phyloP scores from a whole-genome alignment of 2,888 invertebrate genomes.

The Eudasyphora cyanicolor region DNA sequence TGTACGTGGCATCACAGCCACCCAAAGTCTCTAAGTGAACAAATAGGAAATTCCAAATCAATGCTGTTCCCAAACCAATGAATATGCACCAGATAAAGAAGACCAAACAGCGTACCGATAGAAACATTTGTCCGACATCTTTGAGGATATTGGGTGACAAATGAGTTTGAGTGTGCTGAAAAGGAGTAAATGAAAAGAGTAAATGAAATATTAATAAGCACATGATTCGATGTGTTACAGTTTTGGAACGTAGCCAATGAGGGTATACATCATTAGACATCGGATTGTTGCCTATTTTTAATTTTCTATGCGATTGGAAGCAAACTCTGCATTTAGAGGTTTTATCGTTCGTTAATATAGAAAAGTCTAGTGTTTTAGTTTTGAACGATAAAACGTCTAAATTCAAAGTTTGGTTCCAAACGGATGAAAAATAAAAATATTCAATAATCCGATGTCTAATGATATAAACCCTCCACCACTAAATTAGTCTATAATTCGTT shows the following conservation, averaged over 20 bases:
- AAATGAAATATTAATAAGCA: neutral
- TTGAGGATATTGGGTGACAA: slow-evolving; percentile 85
- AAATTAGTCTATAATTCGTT: too few relatives aligned
- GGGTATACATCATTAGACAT: too few relatives aligned
- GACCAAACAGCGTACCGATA: slow-evolving; percentile 85
- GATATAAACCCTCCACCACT: too few relatives aligned
- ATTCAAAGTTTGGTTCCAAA: too few relatives aligned
- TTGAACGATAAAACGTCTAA: too few relatives aligned
- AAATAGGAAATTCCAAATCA: slow-evolving; percentile 93
- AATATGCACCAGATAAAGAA: slow-evolving; percentile 90
- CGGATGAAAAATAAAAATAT: too few relatives aligned
- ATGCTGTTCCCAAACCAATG: slow-evolving; percentile 91
- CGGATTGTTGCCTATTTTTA: too few relatives aligned
- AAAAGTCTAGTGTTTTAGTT: too few relatives aligned
- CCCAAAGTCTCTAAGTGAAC: slow-evolving; percentile 91
- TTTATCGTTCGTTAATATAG: too few relatives aligned
- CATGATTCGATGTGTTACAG: neutral
- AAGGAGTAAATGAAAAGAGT: slow-evolving; percentile 31
- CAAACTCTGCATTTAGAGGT: too few relatives aligned
- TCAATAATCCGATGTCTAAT: too few relatives aligned
- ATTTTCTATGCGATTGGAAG: too few relatives aligned
- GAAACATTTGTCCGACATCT: slow-evolving; percentile 85
- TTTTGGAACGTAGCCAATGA: neutral
- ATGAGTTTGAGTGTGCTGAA: slow-evolving; percentile 84
- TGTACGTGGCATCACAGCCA: slow-evolving; percentile 80